A percentile compares a stretch with the other conserved stretches of the same genome.
phyloP scores from a whole-genome alignment of 2,797 vertebrate species.

The Aphelocoma californica region DNA sequence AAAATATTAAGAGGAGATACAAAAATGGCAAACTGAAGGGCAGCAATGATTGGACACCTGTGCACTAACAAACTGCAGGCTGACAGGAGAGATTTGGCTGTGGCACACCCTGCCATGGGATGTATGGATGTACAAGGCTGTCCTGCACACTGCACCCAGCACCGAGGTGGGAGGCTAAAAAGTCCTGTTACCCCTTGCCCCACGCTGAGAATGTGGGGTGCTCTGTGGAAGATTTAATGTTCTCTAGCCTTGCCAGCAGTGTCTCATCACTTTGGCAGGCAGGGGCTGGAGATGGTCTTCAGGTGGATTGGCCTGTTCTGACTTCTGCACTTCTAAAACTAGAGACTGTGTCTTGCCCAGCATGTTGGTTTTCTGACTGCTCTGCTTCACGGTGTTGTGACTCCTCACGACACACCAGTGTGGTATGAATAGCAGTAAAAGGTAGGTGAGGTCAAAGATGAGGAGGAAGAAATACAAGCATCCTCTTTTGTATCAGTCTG shows the following conservation, averaged over 20 bases:
- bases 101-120: neutral
- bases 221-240: neutral
- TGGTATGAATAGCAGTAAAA: neutral
- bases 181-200: neutral
- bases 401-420: neutral
- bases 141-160: neutral
- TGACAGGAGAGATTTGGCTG: neutral
- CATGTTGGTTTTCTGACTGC: neutral
- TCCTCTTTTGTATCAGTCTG: neutral
- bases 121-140: neutral
- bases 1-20: neutral
- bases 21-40: neutral
- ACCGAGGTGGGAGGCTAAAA: neutral
- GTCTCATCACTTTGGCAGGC: neutral
- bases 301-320: neutral
- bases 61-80: neutral
- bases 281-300: neutral
- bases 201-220: neutral
- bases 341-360: neutral
- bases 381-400: neutral
- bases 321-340: neutral
- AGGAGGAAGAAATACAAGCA: neutral
- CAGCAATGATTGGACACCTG: neutral
- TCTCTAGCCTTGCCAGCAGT: neutral
- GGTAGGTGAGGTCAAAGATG: neutral